Evolutionary conservation across 1,140 invertebrate genomes (phyloP), one percentile per base, ranked within the genome.

Genomic region (Lasioglossum baleicum): DNA sequence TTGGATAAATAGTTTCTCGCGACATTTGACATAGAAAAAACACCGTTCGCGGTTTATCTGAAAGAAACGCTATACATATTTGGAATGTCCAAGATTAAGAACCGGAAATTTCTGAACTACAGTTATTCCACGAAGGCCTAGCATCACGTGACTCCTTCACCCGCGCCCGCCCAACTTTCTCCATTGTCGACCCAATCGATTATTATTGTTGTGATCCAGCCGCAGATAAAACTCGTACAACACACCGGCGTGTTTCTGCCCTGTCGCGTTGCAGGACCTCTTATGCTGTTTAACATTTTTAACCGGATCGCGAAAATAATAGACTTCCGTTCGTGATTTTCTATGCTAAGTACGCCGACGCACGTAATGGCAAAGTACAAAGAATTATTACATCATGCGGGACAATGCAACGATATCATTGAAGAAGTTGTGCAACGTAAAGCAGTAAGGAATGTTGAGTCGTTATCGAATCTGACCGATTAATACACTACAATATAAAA

Each of bases 131-230:
- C 67, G 20, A 42, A 31, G 31, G 72, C 15, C 42, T 15, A 61
- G n/a, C 71, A 75, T 53, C 78, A 61, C 69, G 77, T 78, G 68
- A 69, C 70, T 85, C 80, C 75, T 82, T 79, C 73, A 82, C 73
- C 64, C 68, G 67, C 76, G 75, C 73, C 72, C 68, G 63, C 48
- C 61, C 58, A 83, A 87, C 84, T 87, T 87, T 86, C 84, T 81
- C 85, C 79, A 87, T 87, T 87, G 84, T 87, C 79, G 66, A 69
- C 61, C 51, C 75, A 67, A 87, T 87, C 84, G 84, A 87, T 86
- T 86, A 87, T 84, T 83, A 83, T 86, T 72, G 82, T 77, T 77
- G 61, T 82, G 75, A 84, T 84, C 82, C 68, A 60, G 61, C 35
- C 65, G 35, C 65, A 77, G 82, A 86, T 82, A 84, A 51, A 77